phyloP scores from a whole-genome alignment of 2,888 invertebrate genomes.

The Cheilosia grossa region DNA sequence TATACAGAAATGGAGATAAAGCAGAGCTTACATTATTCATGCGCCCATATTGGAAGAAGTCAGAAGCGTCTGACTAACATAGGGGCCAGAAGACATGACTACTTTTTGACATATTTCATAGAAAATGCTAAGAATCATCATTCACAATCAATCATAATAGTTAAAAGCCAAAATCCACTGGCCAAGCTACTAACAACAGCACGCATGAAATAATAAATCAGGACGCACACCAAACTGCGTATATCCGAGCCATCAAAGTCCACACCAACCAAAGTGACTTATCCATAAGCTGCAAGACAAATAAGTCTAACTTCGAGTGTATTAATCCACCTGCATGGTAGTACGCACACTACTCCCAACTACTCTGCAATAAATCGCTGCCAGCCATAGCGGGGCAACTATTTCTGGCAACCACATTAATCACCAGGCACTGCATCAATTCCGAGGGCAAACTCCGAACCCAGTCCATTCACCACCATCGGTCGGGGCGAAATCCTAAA shows the following conservation, averaged over 20 bases:
- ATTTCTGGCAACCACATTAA: constrained; percentile 56
- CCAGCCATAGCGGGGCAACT: constrained; percentile 13
- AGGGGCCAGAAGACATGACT: no score
- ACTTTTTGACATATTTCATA: no score
- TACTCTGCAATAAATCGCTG: constrained; percentile 37
- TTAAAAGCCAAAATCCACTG: no score
- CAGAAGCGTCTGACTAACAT: no score
- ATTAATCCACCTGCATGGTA: constrained; percentile 33
- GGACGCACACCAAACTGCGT: neutral
- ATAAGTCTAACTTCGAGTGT: constrained; percentile 11
- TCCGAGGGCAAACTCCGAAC: constrained; percentile 18
- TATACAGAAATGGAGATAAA: no score
- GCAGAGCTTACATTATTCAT: no score
- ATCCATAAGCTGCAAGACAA: constrained; percentile 37
- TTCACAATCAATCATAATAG: no score
- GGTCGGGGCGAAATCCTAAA: constrained; percentile 37
- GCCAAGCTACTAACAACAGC: no score
- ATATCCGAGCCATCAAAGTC: neutral
- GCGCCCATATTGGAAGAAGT: no score
- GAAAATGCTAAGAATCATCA: no score
- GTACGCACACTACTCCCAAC: neutral
- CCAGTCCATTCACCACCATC: neutral
- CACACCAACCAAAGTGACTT: neutral
- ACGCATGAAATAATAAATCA: no score
- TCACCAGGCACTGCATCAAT: constrained; percentile 61